A percentile compares a stretch with the other conserved stretches of the same genome.
These are phyloP conservation scores for Dermochelys coriacea DNA, from an alignment of 2,797 vertebrate genomes.

Conservation along the genomic window DNA sequence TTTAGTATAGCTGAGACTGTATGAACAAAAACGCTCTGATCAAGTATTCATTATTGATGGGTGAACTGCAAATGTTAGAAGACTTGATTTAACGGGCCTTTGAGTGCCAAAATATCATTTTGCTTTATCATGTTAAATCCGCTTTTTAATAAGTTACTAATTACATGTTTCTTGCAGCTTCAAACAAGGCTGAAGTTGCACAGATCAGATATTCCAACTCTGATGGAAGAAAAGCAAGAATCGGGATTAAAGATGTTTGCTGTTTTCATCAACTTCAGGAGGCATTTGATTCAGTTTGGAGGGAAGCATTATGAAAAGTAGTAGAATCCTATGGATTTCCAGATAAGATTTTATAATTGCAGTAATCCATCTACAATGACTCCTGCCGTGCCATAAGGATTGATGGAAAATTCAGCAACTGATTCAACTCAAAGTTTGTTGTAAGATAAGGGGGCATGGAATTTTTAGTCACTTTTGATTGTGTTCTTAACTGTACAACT, in stretches of 20 bases:
- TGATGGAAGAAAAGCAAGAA: neutral
- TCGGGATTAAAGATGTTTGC: neutral
- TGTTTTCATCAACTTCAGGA: neutral
- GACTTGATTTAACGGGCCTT: neutral
- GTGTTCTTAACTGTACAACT: neutral
- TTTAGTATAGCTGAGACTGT: neutral
- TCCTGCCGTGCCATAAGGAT: neutral
- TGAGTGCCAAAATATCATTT: neutral
- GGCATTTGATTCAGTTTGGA: neutral
- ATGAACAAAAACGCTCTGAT: neutral
- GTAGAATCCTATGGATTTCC: neutral
- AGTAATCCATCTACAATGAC: neutral
- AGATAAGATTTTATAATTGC: neutral
- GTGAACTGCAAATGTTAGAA: neutral
- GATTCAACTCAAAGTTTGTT: neutral
- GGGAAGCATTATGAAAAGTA: neutral
- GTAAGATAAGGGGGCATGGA: neutral
- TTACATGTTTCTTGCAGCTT: neutral
- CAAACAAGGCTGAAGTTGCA: neutral
- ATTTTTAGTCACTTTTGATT: neutral
- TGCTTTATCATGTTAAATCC: neutral
- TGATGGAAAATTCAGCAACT: neutral
- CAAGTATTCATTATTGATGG: neutral
- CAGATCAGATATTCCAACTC: neutral
- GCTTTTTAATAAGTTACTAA: neutral